Evolutionary conservation across 2,113 vertebrate genomes (phyloP).

Genomic region (Semicossyphus pulcher): DNA sequence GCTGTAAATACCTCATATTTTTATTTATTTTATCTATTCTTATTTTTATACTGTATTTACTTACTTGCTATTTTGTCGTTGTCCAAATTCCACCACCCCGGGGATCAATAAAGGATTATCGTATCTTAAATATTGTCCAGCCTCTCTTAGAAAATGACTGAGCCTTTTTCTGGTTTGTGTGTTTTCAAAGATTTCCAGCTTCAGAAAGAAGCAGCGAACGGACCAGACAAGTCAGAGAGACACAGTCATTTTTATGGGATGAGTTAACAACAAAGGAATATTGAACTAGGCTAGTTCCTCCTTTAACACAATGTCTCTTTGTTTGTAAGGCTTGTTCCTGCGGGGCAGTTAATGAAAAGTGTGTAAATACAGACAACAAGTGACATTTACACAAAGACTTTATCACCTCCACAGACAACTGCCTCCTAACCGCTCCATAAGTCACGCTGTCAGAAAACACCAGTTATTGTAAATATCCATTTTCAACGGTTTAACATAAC

Average conservation of each 20-base stretch:
- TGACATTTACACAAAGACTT: slow-evolving; percentile 3
- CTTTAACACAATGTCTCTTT: neutral
- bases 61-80: too few species aligned
- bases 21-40: too few species aligned
- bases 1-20: too few species aligned
- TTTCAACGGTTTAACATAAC: neutral
- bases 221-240: too few species aligned
- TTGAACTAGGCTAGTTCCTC: neutral
- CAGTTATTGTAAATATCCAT: neutral
- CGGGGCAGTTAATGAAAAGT: neutral
- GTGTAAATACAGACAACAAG: neutral
- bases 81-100: too few species aligned
- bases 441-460: neutral
- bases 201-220: too few species aligned
- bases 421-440: neutral
- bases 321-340: neutral
- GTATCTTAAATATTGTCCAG: too few species aligned
- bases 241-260: neutral
- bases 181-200: too few species aligned
- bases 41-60: too few species aligned
- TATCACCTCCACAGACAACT: neutral
- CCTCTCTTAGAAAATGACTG: too few species aligned
- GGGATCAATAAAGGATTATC: too few species aligned
- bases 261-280: neutral
- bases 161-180: too few species aligned